Evolutionary conservation across 2,888 invertebrate species (phyloP).

Genomic region (Oligia fasciuncula): DNA sequence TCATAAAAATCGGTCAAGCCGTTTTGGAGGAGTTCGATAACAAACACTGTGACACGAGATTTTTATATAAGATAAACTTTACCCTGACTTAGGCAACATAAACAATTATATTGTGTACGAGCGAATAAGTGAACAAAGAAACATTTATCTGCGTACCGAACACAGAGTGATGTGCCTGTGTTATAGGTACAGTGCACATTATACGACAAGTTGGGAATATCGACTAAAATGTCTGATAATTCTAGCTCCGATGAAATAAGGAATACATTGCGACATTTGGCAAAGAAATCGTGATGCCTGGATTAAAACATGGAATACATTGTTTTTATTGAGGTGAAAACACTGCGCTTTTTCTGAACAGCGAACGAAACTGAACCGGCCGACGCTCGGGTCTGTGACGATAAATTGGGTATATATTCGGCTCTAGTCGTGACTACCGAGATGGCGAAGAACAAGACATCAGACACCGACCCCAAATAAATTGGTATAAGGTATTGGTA

Average conservation of each 20-base stretch:
- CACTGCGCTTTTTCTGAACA: neutral
- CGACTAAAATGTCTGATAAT: conserved; percentile 5
- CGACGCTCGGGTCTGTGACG: neutral
- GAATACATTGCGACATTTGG: neutral
- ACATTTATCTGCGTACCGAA: conserved; percentile 37
- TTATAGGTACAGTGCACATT: neutral
- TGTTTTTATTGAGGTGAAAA: neutral
- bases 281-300: neutral
- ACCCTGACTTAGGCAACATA: conserved; percentile 17
- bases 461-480: too few species aligned
- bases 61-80: neutral
- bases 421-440: too few species aligned
- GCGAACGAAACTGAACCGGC: neutral
- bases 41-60: too few species aligned
- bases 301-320: neutral
- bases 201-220: neutral
- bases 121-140: conserved; percentile 54
- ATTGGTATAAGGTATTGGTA: too few species aligned
- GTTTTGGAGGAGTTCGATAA: too few species aligned
- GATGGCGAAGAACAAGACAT: too few species aligned
- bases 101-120: conserved; percentile 23
- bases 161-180: conserved; percentile 20
- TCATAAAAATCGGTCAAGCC: too few species aligned
- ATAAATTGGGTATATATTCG: neutral
- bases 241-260: neutral